Conservation (phyloP, 2,113 vertebrate genomes). For the Gallinago jamesoni region DNA sequence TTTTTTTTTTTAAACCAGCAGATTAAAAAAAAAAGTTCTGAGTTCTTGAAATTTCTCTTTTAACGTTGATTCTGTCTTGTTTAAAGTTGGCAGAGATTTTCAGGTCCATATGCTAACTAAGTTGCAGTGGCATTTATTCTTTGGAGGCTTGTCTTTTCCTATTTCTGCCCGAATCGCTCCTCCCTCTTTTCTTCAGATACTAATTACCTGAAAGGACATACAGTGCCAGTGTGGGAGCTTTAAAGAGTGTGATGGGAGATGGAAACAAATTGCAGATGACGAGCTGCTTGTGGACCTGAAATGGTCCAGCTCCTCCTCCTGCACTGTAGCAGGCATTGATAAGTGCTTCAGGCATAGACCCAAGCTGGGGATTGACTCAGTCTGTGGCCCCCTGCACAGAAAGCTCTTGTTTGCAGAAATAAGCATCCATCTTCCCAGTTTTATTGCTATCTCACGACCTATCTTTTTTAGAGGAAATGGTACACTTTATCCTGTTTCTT, state of each 20-base stretch:
- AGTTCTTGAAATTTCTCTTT: background rate
- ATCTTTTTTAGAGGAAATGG: background rate
- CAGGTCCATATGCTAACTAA: fast-evolving
- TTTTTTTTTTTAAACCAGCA: background rate
- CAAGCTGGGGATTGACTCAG: background rate
- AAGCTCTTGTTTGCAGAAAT: background rate
- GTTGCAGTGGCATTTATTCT: background rate
- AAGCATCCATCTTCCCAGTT: background rate
- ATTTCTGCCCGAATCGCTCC: background rate
- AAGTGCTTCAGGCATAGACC: background rate
- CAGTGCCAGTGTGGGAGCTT: background rate
- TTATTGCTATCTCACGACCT: background rate
- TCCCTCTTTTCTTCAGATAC: background rate
- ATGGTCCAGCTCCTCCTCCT: background rate
- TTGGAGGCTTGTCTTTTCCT: background rate
- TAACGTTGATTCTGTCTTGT: background rate
- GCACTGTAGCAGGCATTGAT: background rate
- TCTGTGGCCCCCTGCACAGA: background rate
- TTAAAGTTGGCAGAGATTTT: background rate
- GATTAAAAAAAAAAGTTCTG: background rate
- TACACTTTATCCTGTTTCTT: background rate
- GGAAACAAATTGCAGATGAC: background rate
- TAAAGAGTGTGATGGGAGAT: background rate
- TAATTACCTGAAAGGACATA: background rate
- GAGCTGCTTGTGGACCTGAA: background rate